Percentiles rank a stretch among this genome's conserved stretches.
Conservation (phyloP, 2,888 invertebrate species). For the Meteorus colon region DNA sequence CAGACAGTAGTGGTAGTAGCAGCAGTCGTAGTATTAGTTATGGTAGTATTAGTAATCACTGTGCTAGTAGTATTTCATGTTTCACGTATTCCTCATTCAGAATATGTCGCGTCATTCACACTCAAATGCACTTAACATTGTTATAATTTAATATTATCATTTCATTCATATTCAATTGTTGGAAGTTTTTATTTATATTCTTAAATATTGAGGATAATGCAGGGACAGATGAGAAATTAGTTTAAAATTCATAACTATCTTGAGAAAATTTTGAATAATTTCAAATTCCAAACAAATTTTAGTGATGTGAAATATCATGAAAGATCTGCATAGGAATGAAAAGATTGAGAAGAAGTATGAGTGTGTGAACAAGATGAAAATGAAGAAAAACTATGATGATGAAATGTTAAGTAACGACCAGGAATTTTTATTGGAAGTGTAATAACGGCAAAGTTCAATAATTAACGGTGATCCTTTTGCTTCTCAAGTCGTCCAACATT, state of each 20-base stretch:
- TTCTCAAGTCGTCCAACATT: constrained; percentile 37
- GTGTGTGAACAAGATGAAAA: background rate
- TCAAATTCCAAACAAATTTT: constrained; percentile 22
- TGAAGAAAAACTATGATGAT: constrained; percentile 9
- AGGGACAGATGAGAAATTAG: constrained; percentile 13
- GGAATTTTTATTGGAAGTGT: constrained; percentile 42
- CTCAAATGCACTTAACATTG: background rate
- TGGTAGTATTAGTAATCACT: background rate
- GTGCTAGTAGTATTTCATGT: background rate
- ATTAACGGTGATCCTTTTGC: constrained; percentile 54
- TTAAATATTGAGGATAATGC: background rate
- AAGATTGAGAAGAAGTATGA: background rate
- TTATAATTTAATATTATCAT: background rate
- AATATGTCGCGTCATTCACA: background rate
- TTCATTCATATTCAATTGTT: too few relatives aligned
- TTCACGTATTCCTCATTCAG: background rate
- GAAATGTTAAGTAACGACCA: constrained; percentile 16
- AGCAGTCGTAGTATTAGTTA: background rate
- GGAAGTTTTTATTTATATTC: background rate
- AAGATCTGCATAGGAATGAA: background rate
- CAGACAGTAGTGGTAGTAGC: background rate
- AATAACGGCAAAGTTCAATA: constrained; percentile 58
- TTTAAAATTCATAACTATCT: constrained; percentile 13
- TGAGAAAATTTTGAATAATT: constrained; percentile 11
- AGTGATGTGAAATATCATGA: constrained; percentile 6